Percentiles rank a stretch among this genome's conserved stretches.
Conservation (phyloP, 2,888 invertebrate genomes). For the Epirrhoe alternata region DNA sequence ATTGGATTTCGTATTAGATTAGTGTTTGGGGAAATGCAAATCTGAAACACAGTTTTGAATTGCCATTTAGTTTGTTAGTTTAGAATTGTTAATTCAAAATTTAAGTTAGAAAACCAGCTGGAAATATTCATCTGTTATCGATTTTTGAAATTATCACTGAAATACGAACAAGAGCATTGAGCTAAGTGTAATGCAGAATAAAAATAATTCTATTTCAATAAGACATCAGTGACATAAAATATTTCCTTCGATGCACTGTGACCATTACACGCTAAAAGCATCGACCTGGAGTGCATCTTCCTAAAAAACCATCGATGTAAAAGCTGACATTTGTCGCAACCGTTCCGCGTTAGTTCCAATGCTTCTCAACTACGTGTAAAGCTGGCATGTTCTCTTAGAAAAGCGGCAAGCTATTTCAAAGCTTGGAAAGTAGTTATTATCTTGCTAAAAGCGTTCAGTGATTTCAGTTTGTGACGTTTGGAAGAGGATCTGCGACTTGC, state of each 20-base stretch:
- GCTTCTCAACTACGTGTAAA: constrained; percentile 36
- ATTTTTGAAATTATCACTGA: not conserved
- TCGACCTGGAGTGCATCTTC: constrained; percentile 46
- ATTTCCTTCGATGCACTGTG: constrained; percentile 17
- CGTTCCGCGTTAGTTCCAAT: constrained; percentile 44
- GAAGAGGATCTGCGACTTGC: constrained; percentile 20
- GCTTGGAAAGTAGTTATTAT: constrained; percentile 37
- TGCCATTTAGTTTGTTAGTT: not conserved
- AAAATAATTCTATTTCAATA: no score
- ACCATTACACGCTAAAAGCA: constrained; percentile 46
- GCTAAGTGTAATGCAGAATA: no score
- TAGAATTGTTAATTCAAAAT: not conserved
- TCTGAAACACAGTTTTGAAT: constrained; percentile 18
- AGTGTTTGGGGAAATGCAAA: constrained; percentile 33
- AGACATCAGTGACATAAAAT: constrained; percentile 2
- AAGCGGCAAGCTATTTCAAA: constrained; percentile 35
- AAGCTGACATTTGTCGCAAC: constrained; percentile 38
- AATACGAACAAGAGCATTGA: no score
- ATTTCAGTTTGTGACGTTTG: constrained; percentile 39
- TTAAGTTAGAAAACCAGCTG: not conserved
- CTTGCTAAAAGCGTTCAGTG: constrained; percentile 31
- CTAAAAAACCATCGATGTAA: constrained; percentile 38
- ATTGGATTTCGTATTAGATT: constrained; percentile 45
- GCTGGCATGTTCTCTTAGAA: constrained; percentile 35
- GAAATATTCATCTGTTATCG: not conserved